Evolutionary conservation across 1,140 invertebrate genomes (phyloP).

Genomic region (Drosophila equinoxialis): DNA sequence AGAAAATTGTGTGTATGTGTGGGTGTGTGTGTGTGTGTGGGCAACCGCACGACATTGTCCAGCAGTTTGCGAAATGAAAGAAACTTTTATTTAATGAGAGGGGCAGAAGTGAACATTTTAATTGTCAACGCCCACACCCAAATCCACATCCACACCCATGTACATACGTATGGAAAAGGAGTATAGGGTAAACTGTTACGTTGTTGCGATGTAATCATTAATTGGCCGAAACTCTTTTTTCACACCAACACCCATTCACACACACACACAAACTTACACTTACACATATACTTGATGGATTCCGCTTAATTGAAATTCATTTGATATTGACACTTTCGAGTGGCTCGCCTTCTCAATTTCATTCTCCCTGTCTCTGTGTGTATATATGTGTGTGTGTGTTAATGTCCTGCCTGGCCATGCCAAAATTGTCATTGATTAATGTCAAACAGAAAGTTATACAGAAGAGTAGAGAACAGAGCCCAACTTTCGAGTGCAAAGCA

Average conservation of each 20-base stretch:
- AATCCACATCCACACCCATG: neutral
- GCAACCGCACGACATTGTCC: constrained; percentile 54
- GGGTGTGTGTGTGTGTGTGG: constrained; percentile 12
- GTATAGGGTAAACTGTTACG: constrained; percentile 11
- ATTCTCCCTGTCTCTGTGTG: constrained; percentile 5
- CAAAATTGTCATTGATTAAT: constrained; percentile 73
- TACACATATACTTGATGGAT: constrained; percentile 55
- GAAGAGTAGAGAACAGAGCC: neutral
- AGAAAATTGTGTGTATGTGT: neutral
- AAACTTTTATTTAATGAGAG: constrained; percentile 27
- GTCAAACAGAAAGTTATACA: constrained; percentile 38
- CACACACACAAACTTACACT: constrained; percentile 25
- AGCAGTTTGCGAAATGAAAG: constrained; percentile 12
- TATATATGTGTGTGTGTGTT: neutral
- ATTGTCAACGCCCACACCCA: constrained; percentile 56
- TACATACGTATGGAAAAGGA: no score
- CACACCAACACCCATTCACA: constrained; percentile 17
- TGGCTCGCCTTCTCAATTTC: constrained; percentile 13
- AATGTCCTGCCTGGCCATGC: constrained; percentile 47
- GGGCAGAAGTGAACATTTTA: constrained; percentile 51
- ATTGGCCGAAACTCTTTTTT: constrained; percentile 54
- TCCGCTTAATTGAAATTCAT: constrained; percentile 72
- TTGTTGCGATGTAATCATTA: constrained; percentile 54
- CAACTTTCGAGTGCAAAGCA: constrained; percentile 54
- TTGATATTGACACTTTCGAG: constrained; percentile 75